Conservation (phyloP, 2,888 invertebrate genomes). For the Allygus modestus region DNA sequence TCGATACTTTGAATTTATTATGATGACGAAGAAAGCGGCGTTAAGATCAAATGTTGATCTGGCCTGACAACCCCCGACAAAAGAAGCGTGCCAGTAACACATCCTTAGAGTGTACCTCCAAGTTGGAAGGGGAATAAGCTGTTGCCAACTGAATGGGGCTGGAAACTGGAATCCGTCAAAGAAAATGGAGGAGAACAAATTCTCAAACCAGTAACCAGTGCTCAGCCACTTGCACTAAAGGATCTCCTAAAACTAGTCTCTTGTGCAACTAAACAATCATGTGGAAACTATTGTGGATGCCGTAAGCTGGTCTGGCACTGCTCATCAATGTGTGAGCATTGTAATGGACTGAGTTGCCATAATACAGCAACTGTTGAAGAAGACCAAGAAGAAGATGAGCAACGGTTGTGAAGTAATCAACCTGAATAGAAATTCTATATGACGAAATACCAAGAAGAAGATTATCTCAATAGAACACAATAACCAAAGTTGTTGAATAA, state of each 20-base stretch:
- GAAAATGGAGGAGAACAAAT: not conserved
- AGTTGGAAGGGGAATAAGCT: slow-evolving; percentile 34
- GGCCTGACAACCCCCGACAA: not conserved
- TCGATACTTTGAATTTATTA: slow-evolving; percentile 8
- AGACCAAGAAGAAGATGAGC: too few species aligned
- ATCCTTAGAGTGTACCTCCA: slow-evolving; percentile 34
- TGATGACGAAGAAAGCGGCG: slow-evolving; percentile 25
- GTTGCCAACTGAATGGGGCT: slow-evolving; percentile 34
- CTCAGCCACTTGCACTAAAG: not conserved
- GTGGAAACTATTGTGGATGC: slow-evolving; percentile 29
- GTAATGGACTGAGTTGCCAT: too few species aligned
- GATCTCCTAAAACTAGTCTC: too few species aligned
- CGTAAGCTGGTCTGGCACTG: not conserved
- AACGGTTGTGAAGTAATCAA: too few species aligned
- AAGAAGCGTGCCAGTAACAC: slow-evolving; percentile 3
- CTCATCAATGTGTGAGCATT: slow-evolving; percentile 34
- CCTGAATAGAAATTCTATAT: too few species aligned
- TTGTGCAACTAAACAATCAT: slow-evolving; percentile 1
- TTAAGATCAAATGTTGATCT: slow-evolving; percentile 24
- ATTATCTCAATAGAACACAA: not conserved
- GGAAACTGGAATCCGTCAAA: too few species aligned
- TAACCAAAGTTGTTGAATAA: not conserved
- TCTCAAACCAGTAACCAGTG: slow-evolving; percentile 12
- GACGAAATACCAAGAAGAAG: too few species aligned
- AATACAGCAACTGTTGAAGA: not conserved